phyloP scores from a whole-genome alignment of 2,888 invertebrate species.

The Drosophila mimica region DNA sequence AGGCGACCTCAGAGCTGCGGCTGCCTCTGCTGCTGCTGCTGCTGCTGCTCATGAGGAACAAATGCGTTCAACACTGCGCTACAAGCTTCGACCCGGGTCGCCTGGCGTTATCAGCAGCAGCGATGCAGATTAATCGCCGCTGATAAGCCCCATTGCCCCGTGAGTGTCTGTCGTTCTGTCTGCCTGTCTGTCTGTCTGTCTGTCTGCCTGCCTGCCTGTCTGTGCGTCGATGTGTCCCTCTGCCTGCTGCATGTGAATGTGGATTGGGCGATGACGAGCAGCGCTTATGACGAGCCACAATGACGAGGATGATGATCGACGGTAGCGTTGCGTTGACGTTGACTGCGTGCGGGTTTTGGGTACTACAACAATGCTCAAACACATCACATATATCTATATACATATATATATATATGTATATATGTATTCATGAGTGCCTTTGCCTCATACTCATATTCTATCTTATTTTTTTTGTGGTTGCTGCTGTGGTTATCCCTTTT shows the following conservation, averaged over 20 bases:
- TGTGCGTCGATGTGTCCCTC: constrained; percentile 27
- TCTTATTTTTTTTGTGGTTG: constrained; percentile 36
- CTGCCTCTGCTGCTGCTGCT: constrained; percentile 4
- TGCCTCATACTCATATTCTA: constrained; percentile 45
- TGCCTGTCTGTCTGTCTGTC: constrained; percentile 13
- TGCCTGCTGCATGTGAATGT: constrained; percentile 8
- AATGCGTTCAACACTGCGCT: constrained; percentile 59
- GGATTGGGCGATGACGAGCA: constrained; percentile 59
- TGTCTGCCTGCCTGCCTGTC: constrained; percentile 39
- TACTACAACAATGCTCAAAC: constrained; percentile 37
- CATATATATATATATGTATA: constrained; percentile 10
- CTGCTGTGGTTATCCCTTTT: constrained; percentile 55
- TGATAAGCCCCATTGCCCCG: constrained; percentile 71
- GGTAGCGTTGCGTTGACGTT: constrained; percentile 74
- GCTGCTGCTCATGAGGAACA: constrained; percentile 42
- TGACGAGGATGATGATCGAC: constrained; percentile 71
- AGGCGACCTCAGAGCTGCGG: constrained; percentile 39
- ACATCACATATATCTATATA: constrained; percentile 8
- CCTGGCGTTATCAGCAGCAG: constrained; percentile 77
- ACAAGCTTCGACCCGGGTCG: constrained; percentile 66
- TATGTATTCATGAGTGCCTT: constrained; percentile 21
- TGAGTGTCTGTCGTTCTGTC: constrained; percentile 40
- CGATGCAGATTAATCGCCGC: constrained; percentile 82
- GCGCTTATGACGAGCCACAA: constrained; percentile 54
- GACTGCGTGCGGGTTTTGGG: constrained; percentile 65